Base-by-base conservation (phyloP, 2,113 vertebrate genomes). In the Spea multiplicata region DNA sequence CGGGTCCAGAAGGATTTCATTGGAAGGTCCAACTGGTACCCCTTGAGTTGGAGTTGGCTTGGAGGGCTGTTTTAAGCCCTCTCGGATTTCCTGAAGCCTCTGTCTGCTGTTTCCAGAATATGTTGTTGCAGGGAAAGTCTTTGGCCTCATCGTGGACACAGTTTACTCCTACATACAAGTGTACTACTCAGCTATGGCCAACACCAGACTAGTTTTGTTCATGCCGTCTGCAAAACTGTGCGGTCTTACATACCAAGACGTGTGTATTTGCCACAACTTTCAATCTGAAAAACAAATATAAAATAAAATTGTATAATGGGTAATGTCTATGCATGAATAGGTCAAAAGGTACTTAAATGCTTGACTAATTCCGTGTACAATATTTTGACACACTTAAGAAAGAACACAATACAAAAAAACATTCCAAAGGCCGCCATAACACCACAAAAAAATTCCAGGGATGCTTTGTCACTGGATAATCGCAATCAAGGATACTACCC, bases 21-120 rank as follows among this genome's bases (percentile, higher is more conserved):
- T 82, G 73, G 92, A 85, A 44, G 91, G 88, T 83, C 93, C 92
- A 48, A 91, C 83, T 0, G 92, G 92, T 66, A 95, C 88, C 0
- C 94, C 95, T 84, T 94, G 96, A 84, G 93, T 89, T 48, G 93
- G 90, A 50, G 30, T 30, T 84, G 95, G 90, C 86, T 98, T 98
- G 84, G 94, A 90, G 0, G 97, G 97, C 86, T 98, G 97, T 85
- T 99, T 99, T 83, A 99, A 90, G 67, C 96, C 97, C 87, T 99
- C 97, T 49, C 97, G 96, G 82, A 99, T 99, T 87, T 99, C 96
- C 87, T 98, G 97, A 67, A 99, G 87, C 78, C 97, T 90, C 83
- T 99, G 97, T 52, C 97, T 94, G 69, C 97, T 95, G 91, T 99
- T 99, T 89, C 97, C 96, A 90, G 96, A 94, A 62, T 98, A 99